Percentiles rank a stretch among this genome's conserved stretches.
phyloP scores from a whole-genome alignment of 1,140 invertebrate species.

The Tetragonula clypearis region DNA sequence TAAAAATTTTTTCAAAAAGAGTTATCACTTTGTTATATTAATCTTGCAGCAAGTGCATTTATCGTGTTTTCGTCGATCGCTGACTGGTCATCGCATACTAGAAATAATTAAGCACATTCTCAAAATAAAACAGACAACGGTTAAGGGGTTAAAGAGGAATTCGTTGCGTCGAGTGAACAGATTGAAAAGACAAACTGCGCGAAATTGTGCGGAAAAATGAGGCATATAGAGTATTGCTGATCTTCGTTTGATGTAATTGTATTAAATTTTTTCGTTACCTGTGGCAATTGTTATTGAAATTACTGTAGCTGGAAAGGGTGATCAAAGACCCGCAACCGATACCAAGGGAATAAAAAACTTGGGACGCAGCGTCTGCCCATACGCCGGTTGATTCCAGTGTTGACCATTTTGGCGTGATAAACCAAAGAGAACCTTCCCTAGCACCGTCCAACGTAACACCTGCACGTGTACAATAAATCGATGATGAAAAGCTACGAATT shows the following conservation, averaged over 20 bases:
- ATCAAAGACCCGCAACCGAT: constrained; percentile 88
- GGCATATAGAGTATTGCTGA: too few relatives aligned
- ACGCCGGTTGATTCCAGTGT: constrained; percentile 83
- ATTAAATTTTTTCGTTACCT: constrained; percentile 64
- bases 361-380: constrained; percentile 86
- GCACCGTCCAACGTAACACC: constrained; percentile 88
- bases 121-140: too few relatives aligned
- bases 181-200: not conserved
- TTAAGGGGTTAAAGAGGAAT: not conserved
- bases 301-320: constrained; percentile 89
- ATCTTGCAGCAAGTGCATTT: too few relatives aligned
- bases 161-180: not conserved
- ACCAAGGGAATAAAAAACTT: constrained; percentile 89
- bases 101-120: too few relatives aligned
- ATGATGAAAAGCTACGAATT: not conserved
- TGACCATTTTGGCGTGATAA: constrained; percentile 89
- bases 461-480: constrained; percentile 15
- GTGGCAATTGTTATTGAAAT: constrained; percentile 88
- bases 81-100: too few relatives aligned
- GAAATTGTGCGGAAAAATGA: too few relatives aligned
- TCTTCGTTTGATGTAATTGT: too few relatives aligned
- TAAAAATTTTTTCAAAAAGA: too few relatives aligned
- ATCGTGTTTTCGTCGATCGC: too few relatives aligned
- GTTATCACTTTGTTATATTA: too few relatives aligned
- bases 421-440: constrained; percentile 87